phyloP scores from a whole-genome alignment of 23 tunicate genomes.

The Halocynthia aurantium region DNA sequence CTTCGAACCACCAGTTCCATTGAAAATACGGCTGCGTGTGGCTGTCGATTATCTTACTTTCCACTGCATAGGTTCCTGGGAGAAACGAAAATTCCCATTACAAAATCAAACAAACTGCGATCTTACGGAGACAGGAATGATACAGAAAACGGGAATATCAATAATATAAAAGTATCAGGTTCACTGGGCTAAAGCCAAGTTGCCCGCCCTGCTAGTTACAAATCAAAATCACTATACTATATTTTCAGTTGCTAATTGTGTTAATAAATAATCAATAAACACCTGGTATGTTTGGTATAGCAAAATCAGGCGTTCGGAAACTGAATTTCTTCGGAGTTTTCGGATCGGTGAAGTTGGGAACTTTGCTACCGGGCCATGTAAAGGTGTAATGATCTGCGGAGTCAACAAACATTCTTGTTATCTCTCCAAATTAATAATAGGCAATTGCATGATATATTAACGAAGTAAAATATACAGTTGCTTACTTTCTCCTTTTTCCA shows the following conservation, averaged over 20 bases:
- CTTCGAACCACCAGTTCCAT: slow-evolving; percentile 68
- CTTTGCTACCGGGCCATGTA: slow-evolving; percentile 31
- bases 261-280: not conserved
- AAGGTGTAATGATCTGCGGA: slow-evolving; percentile 53
- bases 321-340: slow-evolving; percentile 31
- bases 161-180: not conserved
- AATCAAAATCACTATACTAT: not conserved
- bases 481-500: slow-evolving; percentile 57
- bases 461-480: not conserved
- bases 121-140: too few species aligned
- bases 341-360: slow-evolving; percentile 33
- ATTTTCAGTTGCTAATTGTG: not conserved
- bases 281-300: slow-evolving; percentile 73
- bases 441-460: not conserved
- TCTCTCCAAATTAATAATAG: too few species aligned
- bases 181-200: not conserved
- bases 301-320: slow-evolving; percentile 39
- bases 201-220: not conserved
- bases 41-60: slow-evolving; percentile 48
- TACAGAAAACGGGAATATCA: too few species aligned
- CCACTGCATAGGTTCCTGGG: slow-evolving; percentile 44
- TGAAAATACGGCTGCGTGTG: slow-evolving; percentile 56
- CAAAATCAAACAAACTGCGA: too few species aligned
- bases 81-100: not conserved
- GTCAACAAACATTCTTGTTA: too few species aligned